A percentile compares a stretch with the other conserved stretches of the same genome.
These are phyloP conservation scores for Phalacrocorax brasilianus DNA, from an alignment of 2,113 vertebrate genomes.

Conservation along the genomic window DNA sequence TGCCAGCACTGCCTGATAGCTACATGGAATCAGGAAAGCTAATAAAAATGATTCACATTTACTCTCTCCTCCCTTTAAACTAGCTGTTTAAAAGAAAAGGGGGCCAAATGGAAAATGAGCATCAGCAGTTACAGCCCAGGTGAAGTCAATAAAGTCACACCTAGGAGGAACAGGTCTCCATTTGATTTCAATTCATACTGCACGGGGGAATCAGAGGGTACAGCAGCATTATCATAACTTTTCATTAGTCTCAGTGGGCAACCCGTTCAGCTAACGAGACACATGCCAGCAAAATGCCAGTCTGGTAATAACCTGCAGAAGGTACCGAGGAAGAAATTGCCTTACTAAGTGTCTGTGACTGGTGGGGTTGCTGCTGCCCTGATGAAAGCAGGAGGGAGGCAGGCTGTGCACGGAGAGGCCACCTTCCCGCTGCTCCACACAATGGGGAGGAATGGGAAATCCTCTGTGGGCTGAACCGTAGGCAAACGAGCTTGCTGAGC, in stretches of 20 bases:
- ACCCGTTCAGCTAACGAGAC: neutral
- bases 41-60: neutral
- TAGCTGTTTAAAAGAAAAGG: neutral
- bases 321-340: neutral
- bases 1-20: neutral
- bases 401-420: neutral
- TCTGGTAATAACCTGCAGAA: neutral
- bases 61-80: neutral
- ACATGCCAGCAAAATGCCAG: neutral
- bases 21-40: neutral
- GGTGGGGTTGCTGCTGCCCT: neutral
- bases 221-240: neutral
- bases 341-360: neutral
- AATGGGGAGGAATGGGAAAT: neutral
- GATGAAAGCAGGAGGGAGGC: neutral
- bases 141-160: neutral
- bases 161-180: neutral
- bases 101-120: neutral
- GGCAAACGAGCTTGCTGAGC: neutral
- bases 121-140: neutral
- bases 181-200: neutral
- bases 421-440: fast-evolving
- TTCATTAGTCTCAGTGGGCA: neutral
- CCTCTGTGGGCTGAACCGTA: neutral
- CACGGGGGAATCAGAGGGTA: neutral